Base-by-base conservation (phyloP, 2,888 invertebrate species). In the Resseliella maxima region DNA sequence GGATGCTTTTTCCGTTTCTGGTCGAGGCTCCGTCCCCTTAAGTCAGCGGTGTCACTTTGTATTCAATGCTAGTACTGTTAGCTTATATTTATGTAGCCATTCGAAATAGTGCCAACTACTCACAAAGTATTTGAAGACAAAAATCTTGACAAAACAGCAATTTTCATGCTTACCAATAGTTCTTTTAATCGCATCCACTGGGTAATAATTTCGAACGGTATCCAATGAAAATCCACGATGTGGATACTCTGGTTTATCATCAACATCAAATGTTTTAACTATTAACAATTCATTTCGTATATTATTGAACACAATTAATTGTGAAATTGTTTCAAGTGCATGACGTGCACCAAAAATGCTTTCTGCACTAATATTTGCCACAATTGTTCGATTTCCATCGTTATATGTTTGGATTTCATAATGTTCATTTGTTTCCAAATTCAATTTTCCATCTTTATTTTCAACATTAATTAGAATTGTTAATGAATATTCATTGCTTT, bases 341-440 rank as follows among this genome's bases (percentile, higher is more conserved):
- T 95, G 92, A 5, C 95, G 92, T 0, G 93, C 91, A 0, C 95
- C 95, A 89, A 95, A 95, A 90, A 93, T 95, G 1, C 92, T 93
- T 5, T 91, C 89, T 0, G 94, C 93, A 0, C 88, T 89, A 86
- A 95, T 92, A 0, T 92, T 92, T 0, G 92, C 94, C 86, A 92
- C 92, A 0, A 90, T 88, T 15, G 90, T 89, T 85, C 92, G 90
- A 0, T 90, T 88, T 0, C 93, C 90, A 27, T 89, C 89, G 35
- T 50, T 50, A 18, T 18, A 2, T 8, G 46, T 18, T 50, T 18
- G 46, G 18, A 94, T 88, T 0, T 88, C 88, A 89, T 95, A 94
- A 88, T 93, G 92, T 90, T 95, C 95, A 87, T 94, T 92, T 45
- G 93, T 92, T 0, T 92, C 90, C 88, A 94, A 88, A 0, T 92